phyloP scores from a whole-genome alignment of 2,113 vertebrate genomes.

The Protomyctophum bolini region DNA sequence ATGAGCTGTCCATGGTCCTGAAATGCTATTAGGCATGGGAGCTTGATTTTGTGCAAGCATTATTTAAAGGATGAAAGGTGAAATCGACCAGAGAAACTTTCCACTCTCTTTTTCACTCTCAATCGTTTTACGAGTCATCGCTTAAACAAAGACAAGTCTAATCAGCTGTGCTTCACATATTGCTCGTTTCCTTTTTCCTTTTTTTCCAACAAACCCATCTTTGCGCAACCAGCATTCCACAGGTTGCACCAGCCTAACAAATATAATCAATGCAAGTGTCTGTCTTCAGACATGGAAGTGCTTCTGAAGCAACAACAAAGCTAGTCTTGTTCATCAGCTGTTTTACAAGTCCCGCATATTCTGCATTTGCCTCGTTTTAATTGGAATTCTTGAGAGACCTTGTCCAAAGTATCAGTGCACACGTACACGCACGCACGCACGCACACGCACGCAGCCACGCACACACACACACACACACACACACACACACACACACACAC shows the following conservation, averaged over 20 bases:
- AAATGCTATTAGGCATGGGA: not conserved
- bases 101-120: constrained; percentile 3
- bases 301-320: constrained; percentile 55
- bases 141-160: too few relatives aligned
- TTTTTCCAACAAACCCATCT: constrained; percentile 10
- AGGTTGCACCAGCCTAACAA: not conserved
- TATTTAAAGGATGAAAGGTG: constrained; percentile 6
- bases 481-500: too few relatives aligned
- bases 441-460: too few relatives aligned
- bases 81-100: not conserved
- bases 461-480: too few relatives aligned
- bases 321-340: constrained; percentile 58
- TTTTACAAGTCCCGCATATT: constrained; percentile 53
- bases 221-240: constrained; percentile 19
- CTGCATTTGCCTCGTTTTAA: constrained; percentile 69
- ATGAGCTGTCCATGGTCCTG: constrained; percentile 32
- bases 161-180: too few relatives aligned
- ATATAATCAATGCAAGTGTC: constrained; percentile 34
- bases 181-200: too few relatives aligned
- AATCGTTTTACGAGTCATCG: too few relatives aligned
- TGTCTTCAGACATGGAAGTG: constrained; percentile 34
- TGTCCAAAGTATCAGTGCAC: constrained; percentile 57
- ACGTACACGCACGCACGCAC: too few relatives aligned
- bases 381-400: constrained; percentile 73
- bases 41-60: not conserved